These are phyloP conservation scores for Melinopterus prodromus DNA, from an alignment of 2,888 invertebrate genomes.

Conservation along the genomic window DNA sequence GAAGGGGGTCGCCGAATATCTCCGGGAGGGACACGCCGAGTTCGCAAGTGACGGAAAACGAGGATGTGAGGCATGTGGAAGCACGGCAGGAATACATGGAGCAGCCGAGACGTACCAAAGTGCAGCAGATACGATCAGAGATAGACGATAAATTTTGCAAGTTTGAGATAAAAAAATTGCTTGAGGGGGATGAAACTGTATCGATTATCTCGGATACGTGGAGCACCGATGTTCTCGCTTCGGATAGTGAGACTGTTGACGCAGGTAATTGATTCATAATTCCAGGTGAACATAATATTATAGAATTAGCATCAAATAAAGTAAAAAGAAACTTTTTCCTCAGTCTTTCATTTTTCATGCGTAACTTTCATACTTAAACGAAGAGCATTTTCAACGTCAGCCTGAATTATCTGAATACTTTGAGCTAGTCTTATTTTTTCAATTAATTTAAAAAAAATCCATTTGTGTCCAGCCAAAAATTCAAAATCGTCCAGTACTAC, in stretches of 20 bases:
- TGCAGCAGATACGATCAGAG: conserved; percentile 86
- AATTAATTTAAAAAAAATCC: too few relatives aligned
- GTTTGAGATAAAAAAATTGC: conserved; percentile 89
- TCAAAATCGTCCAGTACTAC: too few relatives aligned
- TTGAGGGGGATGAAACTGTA: conserved; percentile 87
- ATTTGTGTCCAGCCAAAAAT: too few relatives aligned
- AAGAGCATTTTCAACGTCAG: too few relatives aligned
- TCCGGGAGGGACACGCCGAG: conserved; percentile 97
- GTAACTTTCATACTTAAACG: too few relatives aligned
- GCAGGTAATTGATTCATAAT: conserved; percentile 55
- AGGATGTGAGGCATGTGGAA: conserved; percentile 57
- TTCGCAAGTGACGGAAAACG: conserved; percentile 82
- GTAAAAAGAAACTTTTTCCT: too few relatives aligned
- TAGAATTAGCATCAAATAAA: too few relatives aligned
- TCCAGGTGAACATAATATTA: not conserved
- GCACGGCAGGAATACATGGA: conserved; percentile 56
- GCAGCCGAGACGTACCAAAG: conserved; percentile 56
- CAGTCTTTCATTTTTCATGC: too few relatives aligned
- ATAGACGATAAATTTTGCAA: conserved; percentile 99
- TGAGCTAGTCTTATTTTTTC: too few relatives aligned
- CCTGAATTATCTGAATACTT: too few relatives aligned
- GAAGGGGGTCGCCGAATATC: conserved; percentile 93
- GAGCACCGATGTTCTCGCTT: conserved; percentile 98
- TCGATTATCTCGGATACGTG: conserved; percentile 98
- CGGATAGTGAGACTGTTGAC: conserved; percentile 94